Conservation (phyloP, 1,140 invertebrate species). For the Drosophila ananassae region DNA sequence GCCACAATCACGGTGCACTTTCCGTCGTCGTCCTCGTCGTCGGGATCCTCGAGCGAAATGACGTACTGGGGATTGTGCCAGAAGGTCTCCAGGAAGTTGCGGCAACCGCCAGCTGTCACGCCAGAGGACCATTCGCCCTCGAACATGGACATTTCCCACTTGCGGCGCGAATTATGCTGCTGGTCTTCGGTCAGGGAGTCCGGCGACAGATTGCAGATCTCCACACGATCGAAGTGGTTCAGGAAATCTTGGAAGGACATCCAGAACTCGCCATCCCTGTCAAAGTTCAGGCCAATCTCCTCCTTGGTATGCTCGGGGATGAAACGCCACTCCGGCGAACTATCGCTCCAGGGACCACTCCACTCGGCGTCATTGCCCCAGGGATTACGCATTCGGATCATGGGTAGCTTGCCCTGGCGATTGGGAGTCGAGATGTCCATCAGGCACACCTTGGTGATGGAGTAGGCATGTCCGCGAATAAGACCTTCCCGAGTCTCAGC, state of each 20-base stretch:
- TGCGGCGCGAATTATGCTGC: slow-evolving; percentile 88
- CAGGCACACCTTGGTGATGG: slow-evolving; percentile 95
- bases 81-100: slow-evolving; percentile 98
- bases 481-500: slow-evolving; percentile 95
- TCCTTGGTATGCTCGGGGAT: slow-evolving; percentile 95
- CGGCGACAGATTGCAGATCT: slow-evolving; percentile 98
- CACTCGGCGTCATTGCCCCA: slow-evolving; percentile 99
- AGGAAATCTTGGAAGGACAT: slow-evolving; percentile 95
- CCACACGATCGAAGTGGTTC: slow-evolving; percentile 90
- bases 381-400: slow-evolving; percentile 95
- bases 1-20: slow-evolving; percentile 97
- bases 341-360: slow-evolving; percentile 98
- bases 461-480: slow-evolving; percentile 98
- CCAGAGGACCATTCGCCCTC: slow-evolving; percentile 95
- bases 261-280: slow-evolving; percentile 99
- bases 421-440: slow-evolving; percentile 95
- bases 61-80: slow-evolving; percentile 98
- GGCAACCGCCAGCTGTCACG: slow-evolving; percentile 97
- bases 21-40: slow-evolving; percentile 96
- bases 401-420: slow-evolving; percentile 91
- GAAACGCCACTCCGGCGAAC: slow-evolving; percentile 96
- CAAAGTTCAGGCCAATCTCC: slow-evolving; percentile 95
- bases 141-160: slow-evolving; percentile 97
- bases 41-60: slow-evolving; percentile 94
- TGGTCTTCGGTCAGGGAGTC: slow-evolving; percentile 94